Evolutionary conservation across 2,888 invertebrate genomes (phyloP).

Genomic region (Aspidapion aeneum): DNA sequence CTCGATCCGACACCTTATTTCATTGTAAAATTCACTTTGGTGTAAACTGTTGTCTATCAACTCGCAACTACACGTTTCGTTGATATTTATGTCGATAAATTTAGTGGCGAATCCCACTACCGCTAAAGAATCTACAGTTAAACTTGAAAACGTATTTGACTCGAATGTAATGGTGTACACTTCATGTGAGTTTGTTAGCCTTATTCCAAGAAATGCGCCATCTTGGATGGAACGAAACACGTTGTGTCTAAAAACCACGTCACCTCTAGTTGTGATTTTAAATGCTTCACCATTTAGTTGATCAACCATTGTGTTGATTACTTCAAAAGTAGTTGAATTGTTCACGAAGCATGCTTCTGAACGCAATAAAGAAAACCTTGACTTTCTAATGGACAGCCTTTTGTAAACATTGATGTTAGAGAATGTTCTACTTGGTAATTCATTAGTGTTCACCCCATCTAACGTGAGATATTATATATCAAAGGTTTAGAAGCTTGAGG

Average conservation of each 20-base stretch:
- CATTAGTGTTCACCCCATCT: slow-evolving; percentile 56
- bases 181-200: slow-evolving; percentile 49
- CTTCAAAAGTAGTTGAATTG: slow-evolving; percentile 58
- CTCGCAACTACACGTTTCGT: slow-evolving; percentile 57
- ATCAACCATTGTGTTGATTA: slow-evolving; percentile 57
- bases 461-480: slow-evolving; percentile 63
- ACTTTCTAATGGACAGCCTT: slow-evolving; percentile 63
- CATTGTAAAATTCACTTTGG: slow-evolving; percentile 33
- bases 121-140: slow-evolving; percentile 57
- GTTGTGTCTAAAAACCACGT: slow-evolving; percentile 65
- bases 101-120: slow-evolving; percentile 57
- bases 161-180: slow-evolving; percentile 55
- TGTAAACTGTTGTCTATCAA: slow-evolving; percentile 32
- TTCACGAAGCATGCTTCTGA: slow-evolving; percentile 68
- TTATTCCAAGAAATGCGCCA: slow-evolving; percentile 62
- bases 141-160: slow-evolving; percentile 58
- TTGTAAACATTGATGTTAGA: slow-evolving; percentile 70
- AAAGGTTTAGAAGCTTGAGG: slow-evolving; percentile 79
- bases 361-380: slow-evolving; percentile 59
- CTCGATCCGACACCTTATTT: slow-evolving; percentile 40
- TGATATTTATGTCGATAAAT: slow-evolving; percentile 57
- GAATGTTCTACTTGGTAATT: slow-evolving; percentile 67
- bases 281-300: slow-evolving; percentile 64
- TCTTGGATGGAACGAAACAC: slow-evolving; percentile 54
- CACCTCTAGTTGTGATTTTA: slow-evolving; percentile 57